Base-by-base conservation (phyloP, 2,113 vertebrate species). In the Arizona elegans region DNA sequence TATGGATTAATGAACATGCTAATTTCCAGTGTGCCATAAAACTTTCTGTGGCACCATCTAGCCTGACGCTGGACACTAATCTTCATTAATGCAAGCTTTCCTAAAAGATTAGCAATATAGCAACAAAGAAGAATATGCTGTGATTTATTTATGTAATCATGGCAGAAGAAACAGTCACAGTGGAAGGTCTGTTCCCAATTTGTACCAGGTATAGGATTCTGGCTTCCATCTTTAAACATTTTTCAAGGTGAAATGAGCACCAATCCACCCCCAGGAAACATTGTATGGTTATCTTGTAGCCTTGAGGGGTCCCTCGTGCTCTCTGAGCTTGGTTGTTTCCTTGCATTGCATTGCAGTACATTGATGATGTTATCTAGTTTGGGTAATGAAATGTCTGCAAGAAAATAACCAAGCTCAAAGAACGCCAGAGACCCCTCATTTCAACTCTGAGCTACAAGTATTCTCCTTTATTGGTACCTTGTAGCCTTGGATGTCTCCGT, bases 401-500 rank as follows among this genome's bases (percentile, higher is more conserved):
- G 11, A 70, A 70, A n/a, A 33, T 29, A 70, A 33, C 29, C 65
- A 70, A 70, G 65, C 29, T 33, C 65, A 70, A 5, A 70, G 11
- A 33, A 13, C 65, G 17, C 65, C 65, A 15, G 13, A 29, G 29
- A n/a, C 4, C 12, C 29, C 26, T n/a, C 11, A n/a, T 70, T n/a
- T 70, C 62, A 70, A 15, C 29, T 15, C 29, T 70, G 65, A 33
- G 65, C 12, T 70, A 33, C 13, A 70, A 70, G 33, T 33, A 33
- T 33, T 70, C 65, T 62, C 59, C 24, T 70, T 70, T 33, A 17
- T 70, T 0, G 29, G 13, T 70, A 98, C 99, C 99, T 99, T 99
- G 96, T 99, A 99, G 54, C 99, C 99, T 95, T 99, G 99, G 90
- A 99, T 99, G 97, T 99, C 99, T 86, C 99, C 99, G 0, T 99